phyloP scores from a whole-genome alignment of 2,113 vertebrate species.

The Hystrix brachyura region DNA sequence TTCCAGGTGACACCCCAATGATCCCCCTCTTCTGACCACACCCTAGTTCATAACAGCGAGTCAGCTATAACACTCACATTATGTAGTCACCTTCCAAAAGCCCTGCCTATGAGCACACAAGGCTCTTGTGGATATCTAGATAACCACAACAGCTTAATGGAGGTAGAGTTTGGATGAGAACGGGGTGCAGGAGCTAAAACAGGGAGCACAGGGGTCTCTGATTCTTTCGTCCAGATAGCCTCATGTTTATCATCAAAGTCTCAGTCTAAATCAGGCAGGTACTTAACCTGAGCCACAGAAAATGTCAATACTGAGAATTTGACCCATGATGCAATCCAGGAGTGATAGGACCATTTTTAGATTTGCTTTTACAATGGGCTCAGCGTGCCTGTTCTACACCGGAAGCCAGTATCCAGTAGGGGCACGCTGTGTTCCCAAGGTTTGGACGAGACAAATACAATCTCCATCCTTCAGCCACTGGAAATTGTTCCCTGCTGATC shows the following conservation, averaged over 20 bases:
- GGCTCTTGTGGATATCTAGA: no score
- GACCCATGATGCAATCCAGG: neutral
- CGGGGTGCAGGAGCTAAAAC: neutral
- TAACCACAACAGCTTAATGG: neutral
- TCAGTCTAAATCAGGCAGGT: neutral
- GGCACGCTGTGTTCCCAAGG: neutral
- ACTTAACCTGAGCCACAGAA: neutral
- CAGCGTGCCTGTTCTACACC: neutral
- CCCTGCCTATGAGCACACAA: no score
- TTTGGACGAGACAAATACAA: neutral
- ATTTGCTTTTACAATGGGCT: conserved; percentile 23
- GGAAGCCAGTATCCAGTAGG: neutral
- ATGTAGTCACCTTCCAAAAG: no score
- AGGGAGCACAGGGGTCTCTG: neutral
- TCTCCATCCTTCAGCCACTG: neutral
- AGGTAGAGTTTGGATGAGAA: neutral
- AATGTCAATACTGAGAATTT: conserved; percentile 37
- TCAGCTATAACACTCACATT: no score
- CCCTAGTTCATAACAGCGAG: neutral
- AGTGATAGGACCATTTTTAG: neutral
- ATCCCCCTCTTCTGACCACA: neutral
- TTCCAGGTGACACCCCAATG: neutral
- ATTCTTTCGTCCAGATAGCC: neutral
- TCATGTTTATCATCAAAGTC: neutral
- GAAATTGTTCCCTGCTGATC: neutral